Evolutionary conservation across 2,888 invertebrate species (phyloP), one percentile per base, ranked within the genome.

Genomic region (Eupeodes luniger): DNA sequence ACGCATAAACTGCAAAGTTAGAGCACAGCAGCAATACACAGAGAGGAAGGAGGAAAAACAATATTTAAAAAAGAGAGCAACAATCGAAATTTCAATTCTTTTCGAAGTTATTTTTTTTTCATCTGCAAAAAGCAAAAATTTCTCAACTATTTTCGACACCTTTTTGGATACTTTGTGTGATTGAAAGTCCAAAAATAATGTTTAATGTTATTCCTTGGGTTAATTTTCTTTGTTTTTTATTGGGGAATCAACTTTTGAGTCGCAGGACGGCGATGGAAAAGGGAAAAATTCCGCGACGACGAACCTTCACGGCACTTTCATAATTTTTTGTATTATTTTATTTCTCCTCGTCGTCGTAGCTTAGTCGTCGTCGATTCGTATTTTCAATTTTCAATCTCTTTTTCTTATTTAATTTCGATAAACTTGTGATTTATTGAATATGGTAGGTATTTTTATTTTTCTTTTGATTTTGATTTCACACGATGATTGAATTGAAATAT

Each of bases 71-170:
- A 88, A 88, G 84, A 88, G 84, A 88, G 88, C 88, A 88, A 88
- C 88, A 88, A 88, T 87, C 87, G 87, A 84, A 87, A 80, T 85
- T 81, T 81, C 69, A 85, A 77, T 88, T 88, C 85, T 85, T 87
- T 74, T 85, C 55, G 9, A 72, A 67, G 70, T 84, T 83, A 14
- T 81, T 80, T 75, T 79, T 75, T 69, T 72, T 74, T 78, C 27
- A 27, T 27, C 27, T 27, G 27, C 27, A 27, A 27, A 27, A 27
- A 27, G 51, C 62, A 69, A 80, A 40, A 82, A 74, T 81, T 87
- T 82, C 83, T 76, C 75, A 84, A 87, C 84, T 74, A 84, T 87
- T 87, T 87, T 67, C 77, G 69, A 83, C 76, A 87, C 80, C 19
- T 83, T 84, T 87, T 76, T 40, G 53, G 49, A 53, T 75, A 36